Percentiles rank a stretch among this genome's conserved stretches.
Conservation (phyloP, 2,797 vertebrate genomes). For the Allochrocebus solatus region DNA sequence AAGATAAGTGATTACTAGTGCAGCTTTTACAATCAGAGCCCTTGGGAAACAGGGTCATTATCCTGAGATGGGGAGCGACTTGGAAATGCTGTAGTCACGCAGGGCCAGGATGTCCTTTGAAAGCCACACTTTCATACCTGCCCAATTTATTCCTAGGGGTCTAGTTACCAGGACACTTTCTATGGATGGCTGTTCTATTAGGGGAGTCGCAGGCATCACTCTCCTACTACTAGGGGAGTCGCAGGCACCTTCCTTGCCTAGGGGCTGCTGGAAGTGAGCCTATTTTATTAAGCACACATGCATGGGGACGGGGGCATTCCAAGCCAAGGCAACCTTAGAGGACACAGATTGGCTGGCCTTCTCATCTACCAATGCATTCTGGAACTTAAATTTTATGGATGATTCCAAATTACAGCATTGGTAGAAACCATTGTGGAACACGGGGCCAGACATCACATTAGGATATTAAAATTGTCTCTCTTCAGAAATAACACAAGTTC, state of each 20-base stretch:
- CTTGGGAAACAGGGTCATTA: background rate
- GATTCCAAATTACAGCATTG: background rate
- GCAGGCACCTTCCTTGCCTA: too few relatives aligned
- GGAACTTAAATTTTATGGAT: background rate
- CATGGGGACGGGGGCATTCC: background rate
- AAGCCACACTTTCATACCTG: background rate
- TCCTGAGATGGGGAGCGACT: background rate
- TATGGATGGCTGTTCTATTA: background rate
- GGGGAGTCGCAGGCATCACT: background rate
- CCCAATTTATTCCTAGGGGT: too few relatives aligned
- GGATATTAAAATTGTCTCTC: conserved; percentile 5
- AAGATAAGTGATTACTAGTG: fast-evolving
- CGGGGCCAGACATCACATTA: background rate
- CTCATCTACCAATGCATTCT: background rate
- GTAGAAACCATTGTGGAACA: background rate
- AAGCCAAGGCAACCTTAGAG: background rate
- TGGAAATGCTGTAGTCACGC: background rate
- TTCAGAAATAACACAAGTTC: background rate
- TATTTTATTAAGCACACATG: background rate
- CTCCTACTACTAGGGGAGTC: background rate
- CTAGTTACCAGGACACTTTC: background rate
- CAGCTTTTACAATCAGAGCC: background rate
- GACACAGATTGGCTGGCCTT: background rate
- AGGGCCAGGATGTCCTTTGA: background rate
- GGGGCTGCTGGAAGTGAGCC: background rate